Percentiles rank a stretch among this genome's conserved stretches.
Evolutionary conservation across 2,888 invertebrate genomes (phyloP).

Genomic region (Poecilus cupreus): DNA sequence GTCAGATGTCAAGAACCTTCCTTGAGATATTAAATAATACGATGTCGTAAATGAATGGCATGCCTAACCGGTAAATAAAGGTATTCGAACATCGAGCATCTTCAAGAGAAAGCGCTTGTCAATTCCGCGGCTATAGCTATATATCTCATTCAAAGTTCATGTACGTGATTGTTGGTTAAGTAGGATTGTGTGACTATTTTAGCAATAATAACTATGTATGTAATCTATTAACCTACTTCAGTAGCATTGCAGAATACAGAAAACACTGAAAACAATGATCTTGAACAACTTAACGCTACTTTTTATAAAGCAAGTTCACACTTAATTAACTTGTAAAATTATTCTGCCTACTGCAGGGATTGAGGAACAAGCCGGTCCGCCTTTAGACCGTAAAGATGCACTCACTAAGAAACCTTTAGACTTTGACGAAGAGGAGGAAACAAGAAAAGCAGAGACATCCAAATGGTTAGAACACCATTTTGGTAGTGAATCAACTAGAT

Average conservation of each 20-base stretch:
- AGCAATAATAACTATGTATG: constrained; percentile 21
- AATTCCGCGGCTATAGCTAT: background rate
- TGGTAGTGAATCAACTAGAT: constrained; percentile 88
- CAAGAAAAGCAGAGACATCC: constrained; percentile 90
- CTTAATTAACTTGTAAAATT: background rate
- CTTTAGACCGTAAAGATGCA: constrained; percentile 85
- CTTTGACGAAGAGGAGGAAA: constrained; percentile 91
- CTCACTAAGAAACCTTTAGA: constrained; percentile 88
- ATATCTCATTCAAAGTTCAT: constrained; percentile 48
- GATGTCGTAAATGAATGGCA: constrained; percentile 17
- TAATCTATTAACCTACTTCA: constrained; percentile 31
- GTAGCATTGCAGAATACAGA: background rate
- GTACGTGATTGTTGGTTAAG: constrained; percentile 40
- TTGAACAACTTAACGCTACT: background rate
- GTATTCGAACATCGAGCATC: constrained; percentile 47
- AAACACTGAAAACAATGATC: constrained; percentile 31
- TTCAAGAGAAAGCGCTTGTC: constrained; percentile 39
- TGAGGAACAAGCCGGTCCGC: constrained; percentile 65
- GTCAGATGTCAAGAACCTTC: constrained; percentile 35
- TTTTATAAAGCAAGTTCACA: background rate
- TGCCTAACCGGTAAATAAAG: constrained; percentile 16
- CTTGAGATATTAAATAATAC: constrained; percentile 37
- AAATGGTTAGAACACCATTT: constrained; percentile 95
- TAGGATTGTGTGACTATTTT: constrained; percentile 48
- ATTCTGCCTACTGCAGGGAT: constrained; percentile 62